Conservation (phyloP, 2,888 invertebrate genomes). For the Drosophila emarginata region DNA sequence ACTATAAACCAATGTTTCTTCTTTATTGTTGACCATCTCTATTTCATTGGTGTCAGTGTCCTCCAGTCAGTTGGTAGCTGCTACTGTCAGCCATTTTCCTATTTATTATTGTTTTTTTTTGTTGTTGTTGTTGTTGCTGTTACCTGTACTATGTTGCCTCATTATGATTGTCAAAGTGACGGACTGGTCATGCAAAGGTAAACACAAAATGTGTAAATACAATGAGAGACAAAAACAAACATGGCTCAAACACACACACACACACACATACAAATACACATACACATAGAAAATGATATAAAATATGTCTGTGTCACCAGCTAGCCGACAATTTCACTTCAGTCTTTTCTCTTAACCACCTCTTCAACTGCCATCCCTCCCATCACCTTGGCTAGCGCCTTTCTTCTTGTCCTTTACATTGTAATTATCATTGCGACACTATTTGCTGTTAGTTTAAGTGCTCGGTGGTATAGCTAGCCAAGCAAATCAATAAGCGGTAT, state of each 20-base stretch:
- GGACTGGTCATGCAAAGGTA: conserved; percentile 76
- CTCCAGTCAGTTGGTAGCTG: conserved; percentile 64
- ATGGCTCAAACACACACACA: conserved; percentile 19
- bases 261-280: background rate
- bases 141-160: conserved; percentile 60
- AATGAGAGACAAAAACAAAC: conserved; percentile 42
- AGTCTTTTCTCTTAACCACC: conserved; percentile 5
- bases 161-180: conserved; percentile 77
- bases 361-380: background rate
- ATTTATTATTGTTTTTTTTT: conserved; percentile 20
- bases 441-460: conserved; percentile 76
- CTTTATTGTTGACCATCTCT: conserved; percentile 51
- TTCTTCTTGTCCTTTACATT: conserved; percentile 43
- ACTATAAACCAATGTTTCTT: background rate
- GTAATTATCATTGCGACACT: conserved; percentile 77
- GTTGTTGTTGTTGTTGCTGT: conserved; percentile 20
- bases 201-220: conserved; percentile 76
- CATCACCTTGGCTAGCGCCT: background rate
- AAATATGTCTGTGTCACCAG: conserved; percentile 44
- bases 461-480: conserved; percentile 51
- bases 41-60: conserved; percentile 49
- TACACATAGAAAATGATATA: conserved; percentile 34
- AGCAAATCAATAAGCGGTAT: conserved; percentile 62
- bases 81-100: conserved; percentile 70
- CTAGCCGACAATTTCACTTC: conserved; percentile 6